A percentile compares a stretch with the other conserved stretches of the same genome.
Evolutionary conservation across 2,113 vertebrate genomes (phyloP).

Genomic region (Myanophis thanlyinensis): DNA sequence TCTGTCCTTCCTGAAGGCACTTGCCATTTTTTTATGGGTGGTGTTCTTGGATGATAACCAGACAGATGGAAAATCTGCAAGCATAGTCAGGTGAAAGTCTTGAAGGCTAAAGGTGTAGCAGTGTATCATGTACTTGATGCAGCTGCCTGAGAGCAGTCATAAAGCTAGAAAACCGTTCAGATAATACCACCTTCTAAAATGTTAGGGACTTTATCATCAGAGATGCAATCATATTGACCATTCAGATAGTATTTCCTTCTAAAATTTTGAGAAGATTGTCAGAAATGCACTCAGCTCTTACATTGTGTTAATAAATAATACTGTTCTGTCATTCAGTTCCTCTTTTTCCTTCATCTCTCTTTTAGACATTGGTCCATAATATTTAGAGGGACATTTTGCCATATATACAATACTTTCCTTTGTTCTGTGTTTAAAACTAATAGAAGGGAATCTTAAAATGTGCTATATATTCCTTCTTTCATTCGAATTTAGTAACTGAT

Average conservation of each 20-base stretch:
- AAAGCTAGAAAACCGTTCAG: not conserved
- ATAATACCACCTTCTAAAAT: not conserved
- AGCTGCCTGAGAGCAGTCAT: not conserved
- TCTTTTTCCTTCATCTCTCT: not conserved
- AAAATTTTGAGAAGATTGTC: not conserved
- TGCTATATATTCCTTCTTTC: not conserved
- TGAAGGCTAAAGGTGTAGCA: not conserved
- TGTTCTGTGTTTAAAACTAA: not conserved
- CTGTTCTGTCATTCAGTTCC: not conserved
- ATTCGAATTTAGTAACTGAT: conserved; percentile 14
- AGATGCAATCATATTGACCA: conserved; percentile 27
- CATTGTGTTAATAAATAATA: not conserved
- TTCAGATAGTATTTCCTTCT: not conserved
- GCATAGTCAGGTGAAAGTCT: not conserved
- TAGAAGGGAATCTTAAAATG: not conserved
- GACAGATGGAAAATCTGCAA: not conserved
- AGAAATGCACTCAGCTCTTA: not conserved
- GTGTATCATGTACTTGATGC: not conserved
- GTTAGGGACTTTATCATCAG: not conserved
- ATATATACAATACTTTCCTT: not conserved
- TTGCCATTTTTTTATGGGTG: not conserved
- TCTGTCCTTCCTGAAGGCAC: not conserved
- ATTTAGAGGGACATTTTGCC: not conserved
- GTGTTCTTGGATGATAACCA: not conserved
- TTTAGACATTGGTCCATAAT: not conserved